Base-by-base conservation (phyloP, 2,797 vertebrate species). In the Momotus momota region DNA sequence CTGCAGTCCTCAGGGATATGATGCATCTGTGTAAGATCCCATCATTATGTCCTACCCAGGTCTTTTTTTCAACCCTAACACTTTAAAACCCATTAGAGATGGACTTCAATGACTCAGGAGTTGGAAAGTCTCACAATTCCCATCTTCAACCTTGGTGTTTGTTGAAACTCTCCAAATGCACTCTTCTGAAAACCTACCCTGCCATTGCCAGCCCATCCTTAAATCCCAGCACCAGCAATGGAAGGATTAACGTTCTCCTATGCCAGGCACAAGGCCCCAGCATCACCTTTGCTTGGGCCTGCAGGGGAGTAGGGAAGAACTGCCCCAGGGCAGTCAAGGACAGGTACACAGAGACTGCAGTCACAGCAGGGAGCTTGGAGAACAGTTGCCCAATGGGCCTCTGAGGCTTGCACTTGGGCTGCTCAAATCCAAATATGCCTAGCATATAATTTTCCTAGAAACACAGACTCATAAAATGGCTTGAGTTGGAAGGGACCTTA, bases 11-110 rank as follows among this genome's bases (percentile, higher is more conserved):
- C 41, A 61, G 64, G n/a, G 57, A 61, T 61, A 60, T 9, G 71
- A 86, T 70, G 40, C 33, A 48, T 81, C 78, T 60, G 19, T 52
- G 35, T 35, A 86, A 66, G 72, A 85, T 51, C 33, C 35, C 5
- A 2, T 73, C 60, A 67, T 55, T 57, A 7, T 35, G 26, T 52
- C 43, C 66, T 58, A 22, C 26, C 27, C 21, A 41, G 45, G 41
- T 18, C 66, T 43, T 67, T 88, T 88, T 93, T 89, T 73, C 55
- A 81, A 49, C 25, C 10, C 55, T 48, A 85, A 51, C 22, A 18
- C 67, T 91, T 65, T 73, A 33, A 80, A 95, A 93, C 45, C 38
- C 67, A 67, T 87, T 77, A 82, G 40, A 80, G 45, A 54, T 49
- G 43, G 58, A 78, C 5, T 86, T 84, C 38, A 14, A n/a, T 43